phyloP scores from a whole-genome alignment of 2,113 vertebrate genomes.

The Protomyctophum bolini region DNA sequence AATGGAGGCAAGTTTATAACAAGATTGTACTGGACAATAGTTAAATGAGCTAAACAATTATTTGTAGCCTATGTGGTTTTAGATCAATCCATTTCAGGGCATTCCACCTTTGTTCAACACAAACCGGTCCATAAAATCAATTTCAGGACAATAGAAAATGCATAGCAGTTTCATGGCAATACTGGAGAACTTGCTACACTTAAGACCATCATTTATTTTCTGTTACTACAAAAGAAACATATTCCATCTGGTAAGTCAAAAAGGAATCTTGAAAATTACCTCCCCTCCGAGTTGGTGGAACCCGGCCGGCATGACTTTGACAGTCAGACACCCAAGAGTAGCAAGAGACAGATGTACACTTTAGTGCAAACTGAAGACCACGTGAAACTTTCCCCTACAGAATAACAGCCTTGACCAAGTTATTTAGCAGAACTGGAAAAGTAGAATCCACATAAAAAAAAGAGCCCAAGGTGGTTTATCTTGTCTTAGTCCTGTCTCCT shows the following conservation, averaged over 20 bases:
- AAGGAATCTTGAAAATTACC: conserved; percentile 53
- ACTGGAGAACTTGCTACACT: background rate
- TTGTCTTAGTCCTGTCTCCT: conserved; percentile 28
- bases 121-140: conserved; percentile 40
- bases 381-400: conserved; percentile 45
- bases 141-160: background rate
- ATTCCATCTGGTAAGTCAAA: background rate
- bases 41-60: too few species aligned
- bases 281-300: conserved; percentile 82
- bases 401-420: conserved; percentile 14
- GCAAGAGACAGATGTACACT: conserved; percentile 42
- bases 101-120: background rate
- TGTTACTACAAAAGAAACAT: background rate
- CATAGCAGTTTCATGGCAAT: background rate
- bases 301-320: conserved; percentile 76
- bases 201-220: background rate
- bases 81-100: too few species aligned
- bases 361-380: conserved; percentile 43
- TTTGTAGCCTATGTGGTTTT: too few species aligned
- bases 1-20: background rate
- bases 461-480: background rate
- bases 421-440: background rate
- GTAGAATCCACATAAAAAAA: conserved; percentile 28
- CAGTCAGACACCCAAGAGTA: conserved; percentile 40
- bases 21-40: background rate